Conservation (phyloP, 2,888 invertebrate genomes). For the Linnaemya vulpina region DNA sequence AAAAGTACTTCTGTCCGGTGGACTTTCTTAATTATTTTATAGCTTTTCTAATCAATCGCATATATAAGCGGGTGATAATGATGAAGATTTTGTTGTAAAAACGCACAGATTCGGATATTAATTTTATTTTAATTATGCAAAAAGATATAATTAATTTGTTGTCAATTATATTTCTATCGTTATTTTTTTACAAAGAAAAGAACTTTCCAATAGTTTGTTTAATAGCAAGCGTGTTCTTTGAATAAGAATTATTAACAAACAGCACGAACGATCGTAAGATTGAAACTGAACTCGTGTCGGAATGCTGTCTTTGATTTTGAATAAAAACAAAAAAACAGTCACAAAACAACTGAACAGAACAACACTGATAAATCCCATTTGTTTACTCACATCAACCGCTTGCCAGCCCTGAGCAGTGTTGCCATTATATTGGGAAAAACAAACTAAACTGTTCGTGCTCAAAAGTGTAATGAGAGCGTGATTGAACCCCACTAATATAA, state of each 20-base stretch:
- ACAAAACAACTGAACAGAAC: slow-evolving; percentile 32
- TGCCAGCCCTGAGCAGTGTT: background rate
- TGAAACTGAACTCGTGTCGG: slow-evolving; percentile 74
- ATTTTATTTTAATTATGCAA: background rate
- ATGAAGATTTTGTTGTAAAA: background rate
- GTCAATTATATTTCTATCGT: background rate
- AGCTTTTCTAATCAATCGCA: slow-evolving; percentile 3
- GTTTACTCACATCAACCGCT: slow-evolving; percentile 37
- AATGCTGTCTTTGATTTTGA: slow-evolving; percentile 73
- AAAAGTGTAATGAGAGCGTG: too few relatives aligned
- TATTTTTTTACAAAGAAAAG: background rate
- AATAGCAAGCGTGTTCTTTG: slow-evolving; percentile 50
- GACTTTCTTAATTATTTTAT: slow-evolving; percentile 13
- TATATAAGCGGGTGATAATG: slow-evolving; percentile 3
- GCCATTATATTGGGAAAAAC: background rate
- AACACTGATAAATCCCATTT: slow-evolving; percentile 61
- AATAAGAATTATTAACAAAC: slow-evolving; percentile 60
- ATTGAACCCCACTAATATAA: too few relatives aligned
- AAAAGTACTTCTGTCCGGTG: slow-evolving; percentile 33
- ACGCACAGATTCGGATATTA: background rate
- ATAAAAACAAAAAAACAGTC: slow-evolving; percentile 52
- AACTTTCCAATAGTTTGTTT: background rate
- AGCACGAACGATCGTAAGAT: slow-evolving; percentile 76
- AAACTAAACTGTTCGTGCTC: too few relatives aligned
- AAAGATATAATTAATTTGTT: background rate